Evolutionary conservation across 92 coral and sea anemone species (phyloP).

Genomic region (Epizoanthus illoricatus): DNA sequence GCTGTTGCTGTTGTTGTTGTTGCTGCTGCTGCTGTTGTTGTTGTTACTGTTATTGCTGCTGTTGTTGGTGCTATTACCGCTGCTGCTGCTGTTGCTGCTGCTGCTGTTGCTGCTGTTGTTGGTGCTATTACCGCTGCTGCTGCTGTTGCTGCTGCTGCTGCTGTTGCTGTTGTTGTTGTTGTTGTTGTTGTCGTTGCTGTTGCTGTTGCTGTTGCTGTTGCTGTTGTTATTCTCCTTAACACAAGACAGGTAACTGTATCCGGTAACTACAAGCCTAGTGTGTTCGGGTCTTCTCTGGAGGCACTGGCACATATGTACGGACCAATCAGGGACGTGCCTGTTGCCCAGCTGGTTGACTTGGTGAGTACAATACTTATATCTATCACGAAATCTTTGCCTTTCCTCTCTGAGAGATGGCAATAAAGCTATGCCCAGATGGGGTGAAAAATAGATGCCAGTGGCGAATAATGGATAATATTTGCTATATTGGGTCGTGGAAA

Average conservation of each 20-base stretch:
- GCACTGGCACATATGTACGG: constrained; percentile 90
- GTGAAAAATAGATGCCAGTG: no score
- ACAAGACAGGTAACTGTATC: constrained; percentile 69
- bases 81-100: neutral
- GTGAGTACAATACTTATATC: constrained; percentile 38
- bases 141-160: neutral
- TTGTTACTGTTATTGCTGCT: neutral
- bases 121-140: neutral
- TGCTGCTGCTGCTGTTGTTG: neutral
- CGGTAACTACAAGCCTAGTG: constrained; percentile 91
- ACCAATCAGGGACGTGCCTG: constrained; percentile 96
- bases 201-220: no score
- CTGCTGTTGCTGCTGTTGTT: neutral
- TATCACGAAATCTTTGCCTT: no score
- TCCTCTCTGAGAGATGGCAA: no score
- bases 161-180: neutral
- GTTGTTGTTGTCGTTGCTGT: neutral
- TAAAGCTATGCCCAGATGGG: no score
- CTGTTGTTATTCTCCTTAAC: constrained; percentile 38
- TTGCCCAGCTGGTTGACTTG: constrained; percentile 88
- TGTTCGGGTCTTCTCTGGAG: constrained; percentile 93
- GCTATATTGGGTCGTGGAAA: no score
- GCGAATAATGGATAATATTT: no score
- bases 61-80: neutral
- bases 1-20: neutral